Evolutionary conservation across 2,888 invertebrate genomes (phyloP).

Genomic region (Dascillus cervinus): DNA sequence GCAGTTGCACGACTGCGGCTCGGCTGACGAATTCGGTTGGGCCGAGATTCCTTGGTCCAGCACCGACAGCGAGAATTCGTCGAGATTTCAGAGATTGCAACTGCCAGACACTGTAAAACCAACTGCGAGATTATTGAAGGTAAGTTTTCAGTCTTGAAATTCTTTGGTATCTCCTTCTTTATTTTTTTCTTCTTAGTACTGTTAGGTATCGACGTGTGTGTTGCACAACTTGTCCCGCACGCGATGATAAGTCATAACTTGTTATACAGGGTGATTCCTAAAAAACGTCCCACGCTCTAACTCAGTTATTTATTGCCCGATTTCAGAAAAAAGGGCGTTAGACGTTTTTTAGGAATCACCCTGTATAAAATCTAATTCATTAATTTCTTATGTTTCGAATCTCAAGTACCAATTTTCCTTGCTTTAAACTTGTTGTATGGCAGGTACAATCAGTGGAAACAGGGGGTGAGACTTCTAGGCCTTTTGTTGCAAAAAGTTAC

Average conservation of each 20-base stretch:
- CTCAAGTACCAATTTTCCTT: too few relatives aligned
- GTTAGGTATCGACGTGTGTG: too few relatives aligned
- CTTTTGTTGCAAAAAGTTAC: conserved; percentile 71
- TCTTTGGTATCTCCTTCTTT: too few relatives aligned
- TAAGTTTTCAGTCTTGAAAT: too few relatives aligned
- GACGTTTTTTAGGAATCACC: too few relatives aligned
- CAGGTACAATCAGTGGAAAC: conserved; percentile 53
- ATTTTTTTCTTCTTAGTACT: too few relatives aligned
- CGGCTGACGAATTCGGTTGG: conserved; percentile 46
- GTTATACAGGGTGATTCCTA: too few relatives aligned
- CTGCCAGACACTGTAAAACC: conserved; percentile 45
- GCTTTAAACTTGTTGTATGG: conserved; percentile 8
- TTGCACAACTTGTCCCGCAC: too few relatives aligned
- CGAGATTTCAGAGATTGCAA: conserved; percentile 33
- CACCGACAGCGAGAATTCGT: conserved; percentile 45
- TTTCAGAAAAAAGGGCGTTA: not conserved
- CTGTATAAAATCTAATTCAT: too few relatives aligned
- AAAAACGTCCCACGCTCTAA: too few relatives aligned
- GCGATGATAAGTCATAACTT: too few relatives aligned
- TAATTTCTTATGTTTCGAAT: too few relatives aligned
- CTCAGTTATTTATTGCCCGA: conserved; percentile 5
- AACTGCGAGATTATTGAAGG: conserved; percentile 45
- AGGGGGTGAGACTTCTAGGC: conserved; percentile 39
- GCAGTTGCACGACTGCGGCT: conserved; percentile 40
- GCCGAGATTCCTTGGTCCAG: conserved; percentile 48